phyloP scores from a whole-genome alignment of 2,797 vertebrate species.

The Numenius phaeopus region DNA sequence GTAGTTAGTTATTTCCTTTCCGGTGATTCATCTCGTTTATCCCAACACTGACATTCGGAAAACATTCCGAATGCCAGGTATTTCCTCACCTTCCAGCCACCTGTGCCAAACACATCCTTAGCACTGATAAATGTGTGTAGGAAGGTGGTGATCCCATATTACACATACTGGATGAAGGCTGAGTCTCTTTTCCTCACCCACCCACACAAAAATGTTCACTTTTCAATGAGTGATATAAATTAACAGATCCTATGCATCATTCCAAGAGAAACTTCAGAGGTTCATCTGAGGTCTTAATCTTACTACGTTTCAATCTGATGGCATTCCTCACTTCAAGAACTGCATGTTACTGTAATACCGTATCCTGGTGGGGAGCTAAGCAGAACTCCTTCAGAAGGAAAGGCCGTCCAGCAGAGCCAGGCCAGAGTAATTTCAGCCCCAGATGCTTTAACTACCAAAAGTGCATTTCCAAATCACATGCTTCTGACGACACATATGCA shows the following conservation, averaged over 20 bases:
- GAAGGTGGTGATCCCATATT: constrained; percentile 44
- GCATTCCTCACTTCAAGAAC: neutral
- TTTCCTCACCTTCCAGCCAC: constrained; percentile 70
- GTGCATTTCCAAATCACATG: neutral
- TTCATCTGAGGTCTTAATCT: constrained; percentile 37
- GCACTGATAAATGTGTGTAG: constrained; percentile 33
- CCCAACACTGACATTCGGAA: constrained; percentile 50
- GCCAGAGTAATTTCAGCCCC: neutral
- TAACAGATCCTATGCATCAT: neutral
- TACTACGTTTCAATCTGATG: neutral
- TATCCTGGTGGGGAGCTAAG: neutral
- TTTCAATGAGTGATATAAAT: constrained; percentile 38
- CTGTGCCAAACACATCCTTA: constrained; percentile 64
- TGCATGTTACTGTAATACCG: neutral
- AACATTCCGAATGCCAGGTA: constrained; percentile 62
- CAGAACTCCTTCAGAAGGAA: neutral
- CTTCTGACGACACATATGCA: fast-evolving
- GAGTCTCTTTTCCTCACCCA: constrained; percentile 49
- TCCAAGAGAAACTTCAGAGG: constrained; percentile 44
- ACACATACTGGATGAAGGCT: neutral
- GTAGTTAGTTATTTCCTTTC: constrained; percentile 53
- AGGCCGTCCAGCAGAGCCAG: neutral
- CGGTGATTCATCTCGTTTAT: constrained; percentile 63
- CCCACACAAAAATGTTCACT: constrained; percentile 54
- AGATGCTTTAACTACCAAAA: neutral